Evolutionary conservation across 2,888 invertebrate species (phyloP).

Genomic region (Meiosimyza platycephala): DNA sequence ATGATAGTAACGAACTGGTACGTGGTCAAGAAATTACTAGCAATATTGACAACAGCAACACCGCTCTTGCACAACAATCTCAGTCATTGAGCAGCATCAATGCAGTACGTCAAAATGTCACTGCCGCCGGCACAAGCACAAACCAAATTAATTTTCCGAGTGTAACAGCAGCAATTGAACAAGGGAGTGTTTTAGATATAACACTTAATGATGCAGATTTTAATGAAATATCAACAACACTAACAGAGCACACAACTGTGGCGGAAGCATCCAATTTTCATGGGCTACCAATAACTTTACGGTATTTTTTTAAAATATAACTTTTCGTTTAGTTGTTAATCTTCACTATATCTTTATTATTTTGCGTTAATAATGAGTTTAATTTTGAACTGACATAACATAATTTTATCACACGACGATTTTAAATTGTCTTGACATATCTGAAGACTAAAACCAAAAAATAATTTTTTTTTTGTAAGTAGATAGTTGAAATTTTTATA

Average conservation of each 20-base stretch:
- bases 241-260: neutral
- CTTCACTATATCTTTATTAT: neutral
- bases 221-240: slow-evolving; percentile 6
- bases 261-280: neutral
- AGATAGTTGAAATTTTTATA: too few species aligned
- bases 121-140: slow-evolving; percentile 12
- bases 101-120: slow-evolving; percentile 42
- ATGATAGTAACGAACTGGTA: too few species aligned
- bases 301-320: slow-evolving; percentile 10
- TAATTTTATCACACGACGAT: too few species aligned
- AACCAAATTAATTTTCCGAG: neutral
- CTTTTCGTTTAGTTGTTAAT: neutral
- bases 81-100: slow-evolving; percentile 35
- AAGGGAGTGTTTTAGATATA: neutral
- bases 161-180: neutral
- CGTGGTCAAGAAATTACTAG: too few species aligned
- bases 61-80: neutral
- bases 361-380: slow-evolving; percentile 28
- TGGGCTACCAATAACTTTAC: neutral
- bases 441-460: too few species aligned
- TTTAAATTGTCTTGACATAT: too few species aligned
- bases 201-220: neutral
- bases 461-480: too few species aligned
- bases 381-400: slow-evolving; percentile 24
- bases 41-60: too few species aligned